Evolutionary conservation across 1,140 invertebrate species (phyloP).

Genomic region (Drosophila melanogaster): DNA sequence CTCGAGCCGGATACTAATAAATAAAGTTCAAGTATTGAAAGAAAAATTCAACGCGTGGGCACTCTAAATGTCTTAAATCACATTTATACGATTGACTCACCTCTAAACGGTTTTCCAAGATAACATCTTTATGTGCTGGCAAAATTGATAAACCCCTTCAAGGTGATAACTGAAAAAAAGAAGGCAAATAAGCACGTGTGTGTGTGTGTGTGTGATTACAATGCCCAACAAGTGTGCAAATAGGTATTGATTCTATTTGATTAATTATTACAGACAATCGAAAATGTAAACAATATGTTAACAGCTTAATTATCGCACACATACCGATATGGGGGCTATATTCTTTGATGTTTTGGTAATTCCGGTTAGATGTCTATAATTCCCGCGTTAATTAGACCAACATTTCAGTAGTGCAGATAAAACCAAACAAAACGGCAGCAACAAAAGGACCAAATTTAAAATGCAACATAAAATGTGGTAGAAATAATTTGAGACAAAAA

Average conservation of each 20-base stretch:
- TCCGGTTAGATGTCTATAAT: constrained; percentile 4
- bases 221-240: constrained; percentile 44
- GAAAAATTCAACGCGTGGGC: too few relatives aligned
- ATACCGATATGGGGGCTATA: constrained; percentile 31
- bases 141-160: constrained; percentile 30
- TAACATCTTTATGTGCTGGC: constrained; percentile 17
- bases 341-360: constrained; percentile 7
- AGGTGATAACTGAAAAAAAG: constrained; percentile 21
- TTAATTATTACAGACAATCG: constrained; percentile 62
- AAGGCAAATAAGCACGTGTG: background rate
- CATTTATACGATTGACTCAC: constrained; percentile 23
- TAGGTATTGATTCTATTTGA: constrained; percentile 55
- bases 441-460: background rate
- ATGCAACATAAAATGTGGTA: constrained; percentile 23
- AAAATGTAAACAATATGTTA: constrained; percentile 68
- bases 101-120: constrained; percentile 21
- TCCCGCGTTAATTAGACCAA: constrained; percentile 4
- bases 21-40: too few relatives aligned
- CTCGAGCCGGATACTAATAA: background rate
- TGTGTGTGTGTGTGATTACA: constrained; percentile 14
- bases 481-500: constrained; percentile 1
- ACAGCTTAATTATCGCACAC: constrained; percentile 50
- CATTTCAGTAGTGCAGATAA: constrained; percentile 4
- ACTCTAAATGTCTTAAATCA: background rate
- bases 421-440: background rate